Evolutionary conservation across 2,113 vertebrate species (phyloP).

Genomic region (Dendropsophus ebraccatus): DNA sequence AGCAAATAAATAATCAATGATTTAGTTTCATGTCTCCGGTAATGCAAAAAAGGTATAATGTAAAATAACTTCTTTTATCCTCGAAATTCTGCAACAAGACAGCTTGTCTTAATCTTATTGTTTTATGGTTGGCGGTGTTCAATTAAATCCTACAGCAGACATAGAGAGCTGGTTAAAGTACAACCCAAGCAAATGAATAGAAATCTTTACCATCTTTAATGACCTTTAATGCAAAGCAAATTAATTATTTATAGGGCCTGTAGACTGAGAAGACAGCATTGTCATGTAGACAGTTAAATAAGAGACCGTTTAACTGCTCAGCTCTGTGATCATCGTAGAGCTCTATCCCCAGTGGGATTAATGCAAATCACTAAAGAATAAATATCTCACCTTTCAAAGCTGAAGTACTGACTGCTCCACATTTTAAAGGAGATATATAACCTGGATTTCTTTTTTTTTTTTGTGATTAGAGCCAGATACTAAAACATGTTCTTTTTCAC

Average conservation of each 20-base stretch:
- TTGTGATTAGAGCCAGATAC: too few relatives aligned
- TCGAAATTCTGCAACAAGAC: neutral
- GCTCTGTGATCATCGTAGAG: conserved; percentile 25
- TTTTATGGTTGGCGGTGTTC: conserved; percentile 43
- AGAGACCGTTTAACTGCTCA: conserved; percentile 43
- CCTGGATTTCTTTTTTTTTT: conserved; percentile 5
- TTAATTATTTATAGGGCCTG: conserved; percentile 74
- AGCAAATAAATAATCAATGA: conserved; percentile 38
- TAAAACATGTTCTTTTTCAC: too few relatives aligned
- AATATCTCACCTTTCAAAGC: conserved; percentile 18
- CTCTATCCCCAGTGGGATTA: conserved; percentile 21
- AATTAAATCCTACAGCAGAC: conserved; percentile 34
- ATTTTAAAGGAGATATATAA: too few relatives aligned
- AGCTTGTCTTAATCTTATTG: conserved; percentile 28
- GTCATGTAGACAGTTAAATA: conserved; percentile 61
- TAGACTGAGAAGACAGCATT: conserved; percentile 64
- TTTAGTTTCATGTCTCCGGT: neutral
- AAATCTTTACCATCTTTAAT: conserved; percentile 67
- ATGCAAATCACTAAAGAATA: conserved; percentile 14
- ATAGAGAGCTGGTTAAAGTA: conserved; percentile 19
- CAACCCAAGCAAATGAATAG: conserved; percentile 59
- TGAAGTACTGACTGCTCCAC: neutral
- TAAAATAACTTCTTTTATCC: conserved; percentile 17
- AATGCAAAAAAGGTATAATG: neutral
- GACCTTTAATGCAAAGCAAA: conserved; percentile 70